Conservation (phyloP, 2,113 vertebrate genomes). For the Aldabrachelys gigantea region DNA sequence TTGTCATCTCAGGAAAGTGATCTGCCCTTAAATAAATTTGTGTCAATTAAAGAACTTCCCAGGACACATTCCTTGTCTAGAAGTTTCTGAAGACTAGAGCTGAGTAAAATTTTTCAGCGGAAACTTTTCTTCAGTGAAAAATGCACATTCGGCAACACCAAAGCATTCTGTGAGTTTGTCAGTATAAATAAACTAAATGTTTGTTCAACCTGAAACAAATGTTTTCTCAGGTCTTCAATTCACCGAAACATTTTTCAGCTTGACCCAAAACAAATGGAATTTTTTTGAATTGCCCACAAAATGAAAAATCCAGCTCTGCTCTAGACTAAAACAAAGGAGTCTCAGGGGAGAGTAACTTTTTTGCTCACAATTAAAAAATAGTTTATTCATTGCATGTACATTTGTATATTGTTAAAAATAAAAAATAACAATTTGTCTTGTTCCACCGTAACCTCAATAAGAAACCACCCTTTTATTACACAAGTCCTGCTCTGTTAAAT, state of each 20-base stretch:
- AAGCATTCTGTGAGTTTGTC: neutral
- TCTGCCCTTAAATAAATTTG: neutral
- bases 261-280: neutral
- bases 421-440: neutral
- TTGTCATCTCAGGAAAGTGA: neutral
- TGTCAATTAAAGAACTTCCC: neutral
- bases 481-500: neutral
- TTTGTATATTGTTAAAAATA: neutral
- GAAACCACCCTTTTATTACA: neutral
- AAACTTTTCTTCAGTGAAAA: neutral
- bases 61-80: neutral
- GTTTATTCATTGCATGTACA: neutral
- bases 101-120: neutral
- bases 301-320: too few relatives aligned
- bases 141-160: neutral
- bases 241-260: neutral
- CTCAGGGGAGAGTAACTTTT: neutral
- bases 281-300: neutral
- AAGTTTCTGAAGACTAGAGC: neutral
- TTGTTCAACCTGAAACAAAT: neutral
- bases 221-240: neutral
- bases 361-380: neutral
- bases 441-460: neutral
- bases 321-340: neutral
- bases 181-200: too few relatives aligned